Base-by-base conservation (phyloP, 1,140 invertebrate species). In the Drosophila teissieri region DNA sequence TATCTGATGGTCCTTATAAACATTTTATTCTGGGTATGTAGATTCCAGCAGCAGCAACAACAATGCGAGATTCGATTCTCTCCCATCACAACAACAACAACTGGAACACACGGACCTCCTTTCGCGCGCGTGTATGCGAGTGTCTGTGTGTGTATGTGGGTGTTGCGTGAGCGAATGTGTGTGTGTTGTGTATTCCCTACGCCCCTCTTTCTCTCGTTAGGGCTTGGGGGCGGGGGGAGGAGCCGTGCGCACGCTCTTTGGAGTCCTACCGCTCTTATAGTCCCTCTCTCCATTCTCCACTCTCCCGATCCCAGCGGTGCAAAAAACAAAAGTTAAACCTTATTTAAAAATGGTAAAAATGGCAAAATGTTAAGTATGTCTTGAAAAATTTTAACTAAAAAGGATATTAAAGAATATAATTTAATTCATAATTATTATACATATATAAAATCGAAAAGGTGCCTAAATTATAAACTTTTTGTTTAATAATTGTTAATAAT, bases 11-110 rank as follows among this genome's bases (percentile, higher is more conserved):
- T 96, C 61, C 92, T 95, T 67, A 93, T 96, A 73, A 96, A 96
- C 91, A 91, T 96, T 31, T 92, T 96, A 85, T 95, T 96, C 93
- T 95, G 94, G 95, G 95, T 96, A 93, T 95, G 95, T 93, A 84
- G 61, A 53, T 36, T 51, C 27, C 27, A 34, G 27, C n/a, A 17
- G 55, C 46, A 49, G 48, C n/a, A 85, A 63, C 45, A 70, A 61
- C 69, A 86, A 68, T 40, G 12, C 17, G 14, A 48, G 67, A 57
- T 53, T 42, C 52, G 67, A 42, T 45, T 42, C 52, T 51, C 48
- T 52, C 46, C 51, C 42, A 70, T 72, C 57, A 65, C 62, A 63
- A 52, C 54, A 83, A 52, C 54, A 83, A 72, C 72, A 84, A 84
- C 46, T 85, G 62, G 73, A 86, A 81, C 82, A 76, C 64, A 73